Evolutionary conservation across 92 coral and sea anemone genomes (phyloP).

Genomic region (Siderastrea siderea): DNA sequence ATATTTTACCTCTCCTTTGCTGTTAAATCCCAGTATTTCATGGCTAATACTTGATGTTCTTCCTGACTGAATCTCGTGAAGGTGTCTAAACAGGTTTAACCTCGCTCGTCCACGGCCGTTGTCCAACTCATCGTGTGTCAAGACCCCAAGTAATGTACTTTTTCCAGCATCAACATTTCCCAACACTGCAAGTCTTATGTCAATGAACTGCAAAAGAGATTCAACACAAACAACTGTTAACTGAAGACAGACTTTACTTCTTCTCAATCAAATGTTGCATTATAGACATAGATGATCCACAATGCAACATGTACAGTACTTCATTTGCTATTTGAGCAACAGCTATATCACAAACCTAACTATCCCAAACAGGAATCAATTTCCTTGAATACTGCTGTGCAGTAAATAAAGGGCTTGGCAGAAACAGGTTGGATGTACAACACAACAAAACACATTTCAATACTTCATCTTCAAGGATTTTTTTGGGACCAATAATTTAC

Average conservation of each 20-base stretch:
- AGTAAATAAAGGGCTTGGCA: no score
- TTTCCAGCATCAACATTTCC: slow-evolving; percentile 99
- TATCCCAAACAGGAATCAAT: no score
- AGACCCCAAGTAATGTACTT: slow-evolving; percentile 94
- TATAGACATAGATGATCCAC: no score
- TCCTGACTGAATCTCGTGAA: slow-evolving; percentile 98
- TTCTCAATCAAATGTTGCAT: no score
- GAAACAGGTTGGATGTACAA: no score
- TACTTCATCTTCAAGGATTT: no score
- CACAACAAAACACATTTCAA: no score
- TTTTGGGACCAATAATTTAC: no score
- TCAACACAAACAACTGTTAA: not conserved
- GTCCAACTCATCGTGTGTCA: slow-evolving; percentile 96
- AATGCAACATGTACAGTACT: no score
- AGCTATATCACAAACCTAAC: no score
- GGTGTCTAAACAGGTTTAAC: slow-evolving; percentile 92
- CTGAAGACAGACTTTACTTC: not conserved
- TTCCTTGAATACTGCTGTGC: no score
- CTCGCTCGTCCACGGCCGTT: slow-evolving; percentile 99
- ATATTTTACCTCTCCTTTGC: slow-evolving; percentile 91
- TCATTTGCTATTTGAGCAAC: no score
- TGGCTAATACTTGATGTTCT: slow-evolving; percentile 98
- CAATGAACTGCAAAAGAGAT: slow-evolving; percentile 80
- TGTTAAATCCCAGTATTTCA: slow-evolving; percentile 95
- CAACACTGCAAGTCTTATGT: slow-evolving; percentile 95